Evolutionary conservation across 2,113 vertebrate species (phyloP).

Genomic region (Antigone vipio): DNA sequence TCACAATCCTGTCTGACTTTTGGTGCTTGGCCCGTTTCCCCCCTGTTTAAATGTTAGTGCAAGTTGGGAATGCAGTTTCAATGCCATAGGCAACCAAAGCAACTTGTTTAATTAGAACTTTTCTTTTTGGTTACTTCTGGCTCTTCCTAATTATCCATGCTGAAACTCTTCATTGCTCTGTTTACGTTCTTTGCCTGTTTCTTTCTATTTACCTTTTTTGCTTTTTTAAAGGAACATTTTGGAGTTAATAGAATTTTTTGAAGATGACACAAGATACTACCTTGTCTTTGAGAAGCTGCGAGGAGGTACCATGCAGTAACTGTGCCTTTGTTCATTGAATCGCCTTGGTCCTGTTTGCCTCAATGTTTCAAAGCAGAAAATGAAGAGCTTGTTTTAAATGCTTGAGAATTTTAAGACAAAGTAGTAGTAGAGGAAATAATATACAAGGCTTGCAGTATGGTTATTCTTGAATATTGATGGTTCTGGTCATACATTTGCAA

Average conservation of each 20-base stretch:
- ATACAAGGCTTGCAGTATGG: not conserved
- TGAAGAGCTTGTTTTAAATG: not conserved
- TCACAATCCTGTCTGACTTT: constrained; percentile 43
- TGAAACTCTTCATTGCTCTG: not conserved
- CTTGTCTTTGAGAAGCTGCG: constrained; percentile 96
- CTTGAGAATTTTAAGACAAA: not conserved
- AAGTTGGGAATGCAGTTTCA: not conserved
- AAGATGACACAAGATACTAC: constrained; percentile 91
- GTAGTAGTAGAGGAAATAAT: not conserved
- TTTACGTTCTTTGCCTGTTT: not conserved
- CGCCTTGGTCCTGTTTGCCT: not conserved
- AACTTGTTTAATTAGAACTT: not conserved
- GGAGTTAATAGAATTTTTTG: constrained; percentile 96
- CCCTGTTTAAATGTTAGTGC: not conserved
- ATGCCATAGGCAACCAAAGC: not conserved
- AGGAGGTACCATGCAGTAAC: constrained; percentile 81
- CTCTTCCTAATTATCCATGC: not conserved
- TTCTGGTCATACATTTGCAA: not conserved
- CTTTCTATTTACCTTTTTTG: not conserved
- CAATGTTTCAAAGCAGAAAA: not conserved
- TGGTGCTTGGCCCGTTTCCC: not conserved
- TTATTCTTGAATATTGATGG: not conserved
- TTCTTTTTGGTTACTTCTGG: not conserved
- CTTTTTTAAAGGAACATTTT: constrained; percentile 87
- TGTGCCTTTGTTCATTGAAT: not conserved